Conservation (phyloP, 2,797 vertebrate species). For the Onychomys torridus region DNA sequence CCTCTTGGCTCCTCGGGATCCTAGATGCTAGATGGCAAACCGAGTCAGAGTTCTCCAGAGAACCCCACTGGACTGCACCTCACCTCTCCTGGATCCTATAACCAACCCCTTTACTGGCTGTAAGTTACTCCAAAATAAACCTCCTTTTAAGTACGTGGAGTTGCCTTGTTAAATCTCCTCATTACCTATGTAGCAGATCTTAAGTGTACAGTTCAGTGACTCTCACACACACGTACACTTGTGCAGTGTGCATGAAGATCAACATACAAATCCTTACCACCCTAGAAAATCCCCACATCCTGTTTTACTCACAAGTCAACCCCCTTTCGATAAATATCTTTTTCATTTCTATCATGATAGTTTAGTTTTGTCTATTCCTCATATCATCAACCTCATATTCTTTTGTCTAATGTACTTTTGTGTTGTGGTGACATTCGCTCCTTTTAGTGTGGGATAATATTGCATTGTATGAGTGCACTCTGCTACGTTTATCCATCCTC, state of each 20-base stretch:
- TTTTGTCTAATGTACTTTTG: background rate
- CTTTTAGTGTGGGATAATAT: background rate
- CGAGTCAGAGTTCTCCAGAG: too few species aligned
- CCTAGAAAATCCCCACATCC: background rate
- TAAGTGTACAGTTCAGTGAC: background rate
- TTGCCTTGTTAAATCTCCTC: too few species aligned
- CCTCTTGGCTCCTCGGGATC: too few species aligned
- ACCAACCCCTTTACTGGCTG: too few species aligned
- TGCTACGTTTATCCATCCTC: background rate
- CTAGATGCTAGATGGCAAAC: too few species aligned
- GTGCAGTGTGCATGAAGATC: background rate
- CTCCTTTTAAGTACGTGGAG: too few species aligned
- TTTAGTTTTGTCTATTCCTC: background rate
- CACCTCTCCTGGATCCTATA: too few species aligned
- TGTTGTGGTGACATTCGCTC: background rate
- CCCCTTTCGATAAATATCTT: background rate
- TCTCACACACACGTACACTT: too few species aligned
- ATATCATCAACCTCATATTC: background rate
- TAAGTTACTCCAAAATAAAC: too few species aligned
- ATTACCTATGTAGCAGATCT: background rate
- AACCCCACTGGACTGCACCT: too few species aligned
- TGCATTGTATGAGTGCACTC: background rate
- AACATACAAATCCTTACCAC: background rate
- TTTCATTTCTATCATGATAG: background rate
- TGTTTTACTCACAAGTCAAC: background rate